phyloP scores from a whole-genome alignment of 2,888 invertebrate genomes.

The Apantesis nais region DNA sequence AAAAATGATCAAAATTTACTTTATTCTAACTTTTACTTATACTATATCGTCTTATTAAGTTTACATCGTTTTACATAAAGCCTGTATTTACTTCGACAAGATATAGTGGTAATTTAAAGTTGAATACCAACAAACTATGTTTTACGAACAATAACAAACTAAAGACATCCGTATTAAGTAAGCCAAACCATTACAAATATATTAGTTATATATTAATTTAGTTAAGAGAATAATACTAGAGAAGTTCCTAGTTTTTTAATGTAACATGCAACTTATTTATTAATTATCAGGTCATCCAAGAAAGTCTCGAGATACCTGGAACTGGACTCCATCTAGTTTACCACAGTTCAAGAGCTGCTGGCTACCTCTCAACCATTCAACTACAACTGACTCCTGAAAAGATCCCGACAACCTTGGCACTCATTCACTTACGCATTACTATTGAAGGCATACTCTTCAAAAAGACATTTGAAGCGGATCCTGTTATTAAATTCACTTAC shows the following conservation, averaged over 20 bases:
- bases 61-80: background rate
- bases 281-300: slow-evolving; percentile 91
- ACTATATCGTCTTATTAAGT: background rate
- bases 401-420: slow-evolving; percentile 91
- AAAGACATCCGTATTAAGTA: background rate
- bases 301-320: slow-evolving; percentile 96
- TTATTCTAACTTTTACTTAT: background rate
- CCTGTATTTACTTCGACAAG: background rate
- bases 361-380: slow-evolving; percentile 96
- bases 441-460: slow-evolving; percentile 98
- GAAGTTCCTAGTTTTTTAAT: background rate
- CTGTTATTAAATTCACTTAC: slow-evolving; percentile 98
- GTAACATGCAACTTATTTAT: background rate
- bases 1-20: background rate
- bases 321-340: slow-evolving; percentile 98
- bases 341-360: slow-evolving; percentile 97
- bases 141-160: slow-evolving; percentile 1
- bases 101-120: background rate
- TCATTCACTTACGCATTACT: slow-evolving; percentile 96
- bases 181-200: background rate
- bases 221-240: background rate
- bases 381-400: slow-evolving; percentile 94
- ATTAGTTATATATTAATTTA: background rate
- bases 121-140: slow-evolving; percentile 1
- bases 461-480: slow-evolving; percentile 97